Conservation (phyloP, 1,140 invertebrate species). For the Lanistes nyassanus region DNA sequence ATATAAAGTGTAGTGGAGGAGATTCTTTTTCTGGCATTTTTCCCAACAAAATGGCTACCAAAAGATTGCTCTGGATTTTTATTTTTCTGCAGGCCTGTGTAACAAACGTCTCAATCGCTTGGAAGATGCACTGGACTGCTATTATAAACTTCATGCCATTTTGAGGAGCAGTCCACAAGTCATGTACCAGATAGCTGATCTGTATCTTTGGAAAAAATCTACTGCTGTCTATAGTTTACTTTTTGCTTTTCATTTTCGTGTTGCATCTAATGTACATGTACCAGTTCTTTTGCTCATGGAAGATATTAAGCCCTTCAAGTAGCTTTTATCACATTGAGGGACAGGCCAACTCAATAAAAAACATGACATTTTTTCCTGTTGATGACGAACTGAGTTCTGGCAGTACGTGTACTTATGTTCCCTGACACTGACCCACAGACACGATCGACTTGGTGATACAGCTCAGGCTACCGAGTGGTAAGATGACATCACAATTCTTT, state of each 20-base stretch:
- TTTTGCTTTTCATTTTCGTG: background rate
- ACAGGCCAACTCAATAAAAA: no score
- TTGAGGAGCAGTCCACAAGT: slow-evolving; percentile 84
- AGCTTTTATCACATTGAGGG: no score
- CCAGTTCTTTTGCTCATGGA: no score
- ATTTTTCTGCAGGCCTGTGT: slow-evolving; percentile 72
- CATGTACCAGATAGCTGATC: slow-evolving; percentile 84
- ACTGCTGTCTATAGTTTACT: background rate
- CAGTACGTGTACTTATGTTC: background rate
- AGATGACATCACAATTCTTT: slow-evolving; percentile 13
- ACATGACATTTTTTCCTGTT: no score
- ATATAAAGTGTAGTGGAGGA: no score
- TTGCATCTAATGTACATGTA: no score
- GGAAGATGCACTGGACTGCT: slow-evolving; percentile 82
- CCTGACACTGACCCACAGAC: slow-evolving; percentile 52
- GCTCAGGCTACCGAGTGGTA: slow-evolving; percentile 81
- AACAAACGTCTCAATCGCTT: slow-evolving; percentile 78
- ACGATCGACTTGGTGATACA: slow-evolving; percentile 78
- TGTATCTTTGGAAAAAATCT: slow-evolving; percentile 70
- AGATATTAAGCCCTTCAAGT: no score
- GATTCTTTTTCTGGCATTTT: no score
- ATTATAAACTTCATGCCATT: slow-evolving; percentile 84
- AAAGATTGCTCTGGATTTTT: background rate
- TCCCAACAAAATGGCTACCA: no score
- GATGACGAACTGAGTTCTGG: no score